Conservation (phyloP, 2,113 vertebrate species). For the Corvus moneduloides region DNA sequence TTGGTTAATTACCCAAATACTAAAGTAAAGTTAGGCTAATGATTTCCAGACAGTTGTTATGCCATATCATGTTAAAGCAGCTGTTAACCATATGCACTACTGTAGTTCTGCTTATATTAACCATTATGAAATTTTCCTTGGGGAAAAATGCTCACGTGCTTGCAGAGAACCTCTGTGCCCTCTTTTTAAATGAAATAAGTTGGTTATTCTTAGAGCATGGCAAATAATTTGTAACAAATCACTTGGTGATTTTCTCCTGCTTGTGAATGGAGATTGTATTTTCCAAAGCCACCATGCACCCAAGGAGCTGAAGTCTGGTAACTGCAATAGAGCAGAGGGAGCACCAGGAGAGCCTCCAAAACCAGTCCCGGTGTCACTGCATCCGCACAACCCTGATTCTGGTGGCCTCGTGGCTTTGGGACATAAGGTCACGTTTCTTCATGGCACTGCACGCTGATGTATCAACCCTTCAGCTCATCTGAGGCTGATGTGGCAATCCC, state of each 20-base stretch:
- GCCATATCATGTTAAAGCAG: slow-evolving; percentile 62
- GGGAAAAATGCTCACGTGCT: slow-evolving; percentile 27
- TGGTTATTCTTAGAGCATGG: slow-evolving; percentile 8
- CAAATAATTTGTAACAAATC: slow-evolving; percentile 50
- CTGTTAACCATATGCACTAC: slow-evolving; percentile 69
- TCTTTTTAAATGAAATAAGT: slow-evolving; percentile 43
- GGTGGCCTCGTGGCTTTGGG: neutral
- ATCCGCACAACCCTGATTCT: rapidly evolving
- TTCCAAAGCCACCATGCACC: neutral
- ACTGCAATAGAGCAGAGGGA: neutral
- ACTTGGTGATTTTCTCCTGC: slow-evolving; percentile 22
- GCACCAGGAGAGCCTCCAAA: neutral
- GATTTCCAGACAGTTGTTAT: slow-evolving; percentile 60
- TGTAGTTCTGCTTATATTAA: slow-evolving; percentile 55
- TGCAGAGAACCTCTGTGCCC: slow-evolving; percentile 22
- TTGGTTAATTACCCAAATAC: slow-evolving; percentile 53
- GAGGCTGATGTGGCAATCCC: rapidly evolving
- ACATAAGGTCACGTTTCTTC: neutral
- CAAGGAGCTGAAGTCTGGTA: neutral
- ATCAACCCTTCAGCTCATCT: rapidly evolving
- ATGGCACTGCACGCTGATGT: neutral
- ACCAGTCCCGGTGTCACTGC: rapidly evolving
- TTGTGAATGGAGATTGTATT: neutral
- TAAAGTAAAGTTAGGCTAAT: slow-evolving; percentile 53
- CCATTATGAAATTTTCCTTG: slow-evolving; percentile 56